Evolutionary conservation across 2,113 vertebrate genomes (phyloP).

Genomic region (Thomomys bottae): DNA sequence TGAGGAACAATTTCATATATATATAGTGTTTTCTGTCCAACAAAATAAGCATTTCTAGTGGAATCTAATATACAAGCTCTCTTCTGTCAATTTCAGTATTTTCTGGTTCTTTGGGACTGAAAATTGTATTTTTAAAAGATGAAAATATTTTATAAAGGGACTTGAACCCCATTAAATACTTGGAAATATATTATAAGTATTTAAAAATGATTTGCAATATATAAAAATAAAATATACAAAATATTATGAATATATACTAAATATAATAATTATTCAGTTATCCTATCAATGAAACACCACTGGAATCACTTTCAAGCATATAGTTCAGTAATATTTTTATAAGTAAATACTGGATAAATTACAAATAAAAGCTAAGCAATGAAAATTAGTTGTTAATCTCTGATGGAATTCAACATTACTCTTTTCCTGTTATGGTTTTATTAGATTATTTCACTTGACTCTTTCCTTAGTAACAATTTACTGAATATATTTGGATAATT

Average conservation of each 20-base stretch:
- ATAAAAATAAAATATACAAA: background rate
- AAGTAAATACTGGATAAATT: background rate
- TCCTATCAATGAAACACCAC: background rate
- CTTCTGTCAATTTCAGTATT: background rate
- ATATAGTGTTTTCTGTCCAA: background rate
- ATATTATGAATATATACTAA: background rate
- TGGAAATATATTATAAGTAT: background rate
- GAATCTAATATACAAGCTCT: background rate
- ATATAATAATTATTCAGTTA: background rate
- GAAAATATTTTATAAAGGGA: background rate
- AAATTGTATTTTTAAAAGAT: slow-evolving; percentile 5
- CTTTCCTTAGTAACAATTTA: slow-evolving; percentile 22
- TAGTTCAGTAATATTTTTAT: background rate
- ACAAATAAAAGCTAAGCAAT: background rate
- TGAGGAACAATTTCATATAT: background rate
- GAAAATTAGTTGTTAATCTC: slow-evolving; percentile 15
- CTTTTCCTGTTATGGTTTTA: background rate
- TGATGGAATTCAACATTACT: background rate
- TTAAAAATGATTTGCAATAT: background rate
- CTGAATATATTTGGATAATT: background rate
- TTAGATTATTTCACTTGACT: slow-evolving; percentile 11
- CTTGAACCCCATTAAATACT: background rate
- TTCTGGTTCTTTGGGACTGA: background rate
- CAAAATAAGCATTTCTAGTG: background rate
- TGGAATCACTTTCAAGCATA: background rate